Evolutionary conservation across 2,113 vertebrate species (phyloP).

Genomic region (Thunnus maccoyii): DNA sequence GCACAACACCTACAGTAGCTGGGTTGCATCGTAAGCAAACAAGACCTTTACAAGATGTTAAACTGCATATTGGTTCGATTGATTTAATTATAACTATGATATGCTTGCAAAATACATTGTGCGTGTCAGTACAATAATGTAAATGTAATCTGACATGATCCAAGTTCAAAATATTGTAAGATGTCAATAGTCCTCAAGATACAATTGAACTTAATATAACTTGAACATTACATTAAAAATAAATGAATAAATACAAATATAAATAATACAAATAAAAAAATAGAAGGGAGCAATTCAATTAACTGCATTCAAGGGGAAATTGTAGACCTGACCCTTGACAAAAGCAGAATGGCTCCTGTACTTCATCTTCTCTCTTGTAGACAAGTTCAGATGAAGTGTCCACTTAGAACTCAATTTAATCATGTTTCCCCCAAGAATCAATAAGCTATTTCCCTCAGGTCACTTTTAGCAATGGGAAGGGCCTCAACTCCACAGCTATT

Average conservation of each 20-base stretch:
- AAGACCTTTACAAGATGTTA: neutral
- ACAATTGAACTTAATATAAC: neutral
- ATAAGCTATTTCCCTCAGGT: slow-evolving; percentile 80
- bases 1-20: neutral
- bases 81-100: neutral
- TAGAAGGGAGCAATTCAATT: neutral
- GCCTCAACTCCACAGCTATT: slow-evolving; percentile 67
- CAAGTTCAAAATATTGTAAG: neutral
- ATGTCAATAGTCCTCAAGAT: neutral
- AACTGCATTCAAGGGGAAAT: slow-evolving; percentile 20
- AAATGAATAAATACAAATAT: too few species aligned
- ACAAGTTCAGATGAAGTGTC: slow-evolving; percentile 75
- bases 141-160: neutral
- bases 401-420: slow-evolving; percentile 79
- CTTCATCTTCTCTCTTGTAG: slow-evolving; percentile 50
- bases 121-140: neutral
- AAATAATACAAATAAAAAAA: neutral
- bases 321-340: neutral
- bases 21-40: neutral
- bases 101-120: neutral
- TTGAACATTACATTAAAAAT: neutral
- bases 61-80: neutral
- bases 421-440: slow-evolving; percentile 74
- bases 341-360: slow-evolving; percentile 18
- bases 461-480: slow-evolving; percentile 68